Evolutionary conservation across 2,797 vertebrate genomes (phyloP), one percentile per base, ranked within the genome.

Genomic region (Pogonophryne albipinna): DNA sequence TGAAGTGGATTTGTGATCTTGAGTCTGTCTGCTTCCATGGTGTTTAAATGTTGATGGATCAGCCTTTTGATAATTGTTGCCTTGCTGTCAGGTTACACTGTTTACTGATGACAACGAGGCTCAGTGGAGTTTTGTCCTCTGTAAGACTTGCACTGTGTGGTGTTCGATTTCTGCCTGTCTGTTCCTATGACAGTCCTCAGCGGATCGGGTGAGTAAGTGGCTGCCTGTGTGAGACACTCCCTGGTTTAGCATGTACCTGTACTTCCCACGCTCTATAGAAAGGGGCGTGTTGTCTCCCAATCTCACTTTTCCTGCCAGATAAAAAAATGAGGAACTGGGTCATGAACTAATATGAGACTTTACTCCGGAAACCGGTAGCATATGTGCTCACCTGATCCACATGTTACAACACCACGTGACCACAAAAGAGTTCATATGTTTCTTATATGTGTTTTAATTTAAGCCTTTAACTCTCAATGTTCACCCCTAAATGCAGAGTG

Each of bases 211-310:
- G 89, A 91, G 87, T 79, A 65, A 78, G 83, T 81, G 68, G 71
- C 67, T 81, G 76, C 58, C 78, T 85, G 58, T 80, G 83, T 77
- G 68, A 74, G 66, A 87, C 91, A 92, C 92, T 91, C 90, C 92
- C 88, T 85, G 74, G 50, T 82, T 85, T 77, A 74, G 72, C 78
- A 42, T 79, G 67, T 85, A 86, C 84, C 76, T 79, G 76, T 55
- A 64, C 91, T 94, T 94, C 93, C 90, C 94, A 94, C 83, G 79
- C 86, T 91, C 71, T 78, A 78, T 86, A 76, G 78, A 80, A 87
- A 84, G 85, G n/a, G 93, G 90, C 4, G 84, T 82, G 87, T 74
- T 38, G 4, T 75, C 61, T 75, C 51, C 42, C 2, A 9, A 62
- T 66, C 47, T 56, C 38, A 41, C 50, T 58, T 47, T 56, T 41